Evolutionary conservation across 2,113 vertebrate species (phyloP).

Genomic region (Dasypus novemcinctus): DNA sequence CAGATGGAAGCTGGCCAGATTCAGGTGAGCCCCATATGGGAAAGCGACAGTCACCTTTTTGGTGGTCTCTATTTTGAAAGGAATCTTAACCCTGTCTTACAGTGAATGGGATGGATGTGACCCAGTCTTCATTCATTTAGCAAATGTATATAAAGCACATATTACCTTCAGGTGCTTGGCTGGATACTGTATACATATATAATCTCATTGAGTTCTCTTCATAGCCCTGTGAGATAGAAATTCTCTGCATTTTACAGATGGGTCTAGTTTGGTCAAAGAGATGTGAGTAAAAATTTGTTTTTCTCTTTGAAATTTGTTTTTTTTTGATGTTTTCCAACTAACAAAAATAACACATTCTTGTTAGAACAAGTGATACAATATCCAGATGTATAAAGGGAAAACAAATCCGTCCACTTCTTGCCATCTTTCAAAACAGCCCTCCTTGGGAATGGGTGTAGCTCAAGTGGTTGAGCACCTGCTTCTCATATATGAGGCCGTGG

Average conservation of each 20-base stretch:
- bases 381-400: too few species aligned
- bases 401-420: too few species aligned
- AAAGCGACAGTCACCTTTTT: neutral
- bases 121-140: neutral
- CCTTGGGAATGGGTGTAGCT: too few species aligned
- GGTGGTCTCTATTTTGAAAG: neutral
- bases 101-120: neutral
- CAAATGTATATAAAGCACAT: neutral
- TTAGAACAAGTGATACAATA: too few species aligned
- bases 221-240: neutral
- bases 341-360: too few species aligned
- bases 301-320: too few species aligned
- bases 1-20: neutral
- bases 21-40: neutral
- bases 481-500: too few species aligned
- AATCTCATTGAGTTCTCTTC: neutral
- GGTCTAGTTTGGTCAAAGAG: neutral
- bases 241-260: neutral
- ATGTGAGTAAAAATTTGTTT: neutral
- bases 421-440: too few species aligned
- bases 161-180: neutral
- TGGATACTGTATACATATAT: accelerated
- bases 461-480: too few species aligned
- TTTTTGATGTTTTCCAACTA: too few species aligned
- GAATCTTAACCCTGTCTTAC: neutral